Evolutionary conservation across 1,140 invertebrate genomes (phyloP), one percentile per base, ranked within the genome.

Genomic region (Stenopsyche tienmushanensis): DNA sequence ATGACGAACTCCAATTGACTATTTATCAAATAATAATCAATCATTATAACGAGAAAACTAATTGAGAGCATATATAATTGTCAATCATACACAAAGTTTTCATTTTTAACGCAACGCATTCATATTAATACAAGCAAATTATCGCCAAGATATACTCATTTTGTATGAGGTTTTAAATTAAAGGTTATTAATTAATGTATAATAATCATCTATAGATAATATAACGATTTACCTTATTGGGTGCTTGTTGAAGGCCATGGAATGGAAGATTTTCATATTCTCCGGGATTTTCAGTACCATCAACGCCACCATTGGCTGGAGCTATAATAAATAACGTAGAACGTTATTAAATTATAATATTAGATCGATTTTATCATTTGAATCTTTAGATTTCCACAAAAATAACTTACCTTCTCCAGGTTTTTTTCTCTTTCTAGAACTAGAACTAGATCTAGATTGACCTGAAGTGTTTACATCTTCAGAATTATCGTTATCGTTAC

Each of bases 221-320:
- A 17, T 49, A n/a, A n/a, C n/a, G 15, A 3, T 41, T 81, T 86
- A 95, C 93, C 89, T 94, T 94, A 77, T 93, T 93, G 72, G 91
- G 91, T 69, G 92, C 90, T 74, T 90, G 89, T 81, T 93, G 91
- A 72, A 94, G 87, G 72, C 92, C 92, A 78, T 95, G 92, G 84
- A 96, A 96, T 64, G 93, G 92, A 74, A 96, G 84, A 79, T 96
- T 96, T 82, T 96, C 93, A 83, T 95, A 96, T 78, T 62, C 47
- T 7, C 65, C 65, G 1, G 69, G 69, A 45, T 70, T 70, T 18
- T 70, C 65, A 29, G 62, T 64, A 7, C 66, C 68, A 8, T 44
- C 17, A 49, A 26, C 45, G 69, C 72, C 72, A 64, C 72, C 73
- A 77, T 80, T 80, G 78, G 76, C 79, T 72, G 80, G 80, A 72